phyloP scores from a whole-genome alignment of 2,797 vertebrate genomes.

The Delichon dasypus region DNA sequence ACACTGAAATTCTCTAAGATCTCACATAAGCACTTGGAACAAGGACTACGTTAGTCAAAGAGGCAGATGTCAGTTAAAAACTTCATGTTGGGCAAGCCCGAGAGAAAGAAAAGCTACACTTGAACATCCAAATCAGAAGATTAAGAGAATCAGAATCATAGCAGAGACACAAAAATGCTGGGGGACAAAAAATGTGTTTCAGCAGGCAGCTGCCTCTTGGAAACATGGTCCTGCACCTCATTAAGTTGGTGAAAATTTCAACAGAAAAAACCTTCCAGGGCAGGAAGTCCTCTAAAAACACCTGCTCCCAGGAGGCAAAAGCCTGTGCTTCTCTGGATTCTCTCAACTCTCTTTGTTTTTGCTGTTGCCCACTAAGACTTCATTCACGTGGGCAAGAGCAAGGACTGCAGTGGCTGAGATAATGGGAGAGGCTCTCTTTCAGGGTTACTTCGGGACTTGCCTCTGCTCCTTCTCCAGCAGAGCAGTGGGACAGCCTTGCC shows the following conservation, averaged over 20 bases:
- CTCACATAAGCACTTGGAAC: slow-evolving; percentile 1
- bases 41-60: not conserved
- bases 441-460: not conserved
- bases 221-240: not conserved
- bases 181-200: not conserved
- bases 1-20: not conserved
- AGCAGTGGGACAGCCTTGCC: not conserved
- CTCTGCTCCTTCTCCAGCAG: not conserved
- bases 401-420: not conserved
- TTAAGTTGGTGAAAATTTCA: not conserved
- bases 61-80: not conserved
- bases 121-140: not conserved
- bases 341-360: not conserved
- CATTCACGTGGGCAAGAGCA: not conserved
- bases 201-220: not conserved
- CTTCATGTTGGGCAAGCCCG: not conserved
- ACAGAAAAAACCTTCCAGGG: not conserved
- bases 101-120: not conserved
- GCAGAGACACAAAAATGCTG: not conserved
- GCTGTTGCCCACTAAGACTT: not conserved
- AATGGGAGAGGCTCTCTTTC: not conserved
- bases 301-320: rapidly evolving
- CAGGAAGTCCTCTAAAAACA: not conserved
- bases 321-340: not conserved
- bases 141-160: not conserved